phyloP scores from a whole-genome alignment of 2,888 invertebrate genomes.

The Smittia aterrima region DNA sequence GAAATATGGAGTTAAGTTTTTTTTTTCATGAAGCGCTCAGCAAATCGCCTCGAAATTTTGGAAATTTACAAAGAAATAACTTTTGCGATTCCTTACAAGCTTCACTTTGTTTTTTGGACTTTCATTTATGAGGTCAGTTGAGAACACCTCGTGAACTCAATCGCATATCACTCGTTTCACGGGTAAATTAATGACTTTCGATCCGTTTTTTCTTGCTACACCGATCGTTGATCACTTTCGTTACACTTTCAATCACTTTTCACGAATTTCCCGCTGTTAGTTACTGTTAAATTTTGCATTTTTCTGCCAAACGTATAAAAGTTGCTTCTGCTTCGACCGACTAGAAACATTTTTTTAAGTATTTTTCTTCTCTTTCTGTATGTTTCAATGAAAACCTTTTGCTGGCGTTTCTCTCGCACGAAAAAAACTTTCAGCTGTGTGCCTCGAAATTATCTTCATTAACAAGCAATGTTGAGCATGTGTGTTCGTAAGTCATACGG shows the following conservation, averaged over 20 bases:
- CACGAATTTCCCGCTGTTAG: not conserved
- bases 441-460: slow-evolving; percentile 8
- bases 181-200: not conserved
- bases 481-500: not conserved
- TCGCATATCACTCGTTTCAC: too few species aligned
- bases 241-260: not conserved
- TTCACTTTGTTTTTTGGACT: not conserved
- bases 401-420: not conserved
- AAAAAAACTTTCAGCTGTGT: not conserved
- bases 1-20: slow-evolving; percentile 25
- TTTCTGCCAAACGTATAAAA: slow-evolving; percentile 28
- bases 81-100: not conserved
- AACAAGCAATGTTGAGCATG: not conserved
- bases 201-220: not conserved
- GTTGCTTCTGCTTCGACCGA: slow-evolving; percentile 33
- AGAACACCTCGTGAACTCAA: too few species aligned
- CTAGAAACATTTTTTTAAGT: slow-evolving; percentile 36
- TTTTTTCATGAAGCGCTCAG: not conserved
- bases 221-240: not conserved
- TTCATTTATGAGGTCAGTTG: too few species aligned
- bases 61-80: not conserved
- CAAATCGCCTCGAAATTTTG: not conserved
- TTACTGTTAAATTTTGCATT: slow-evolving; percentile 12
- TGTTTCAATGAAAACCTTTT: slow-evolving; percentile 5
- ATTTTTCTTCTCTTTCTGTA: slow-evolving; percentile 15